Percentiles rank a stretch among this genome's conserved stretches.
Evolutionary conservation across 1,140 invertebrate genomes (phyloP).

Genomic region (Drosophila dunni): DNA sequence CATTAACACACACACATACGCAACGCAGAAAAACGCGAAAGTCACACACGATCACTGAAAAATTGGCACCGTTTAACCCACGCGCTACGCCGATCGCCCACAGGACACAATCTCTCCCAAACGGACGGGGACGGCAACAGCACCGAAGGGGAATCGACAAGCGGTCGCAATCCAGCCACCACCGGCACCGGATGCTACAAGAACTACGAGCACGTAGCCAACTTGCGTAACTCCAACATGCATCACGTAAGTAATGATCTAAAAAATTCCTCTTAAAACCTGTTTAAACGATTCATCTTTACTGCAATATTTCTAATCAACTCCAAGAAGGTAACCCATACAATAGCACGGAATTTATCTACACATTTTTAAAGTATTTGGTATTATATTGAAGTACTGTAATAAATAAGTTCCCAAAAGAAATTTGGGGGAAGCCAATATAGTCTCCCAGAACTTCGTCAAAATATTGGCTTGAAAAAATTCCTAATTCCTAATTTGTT

Average conservation of each 20-base stretch:
- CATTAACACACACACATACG: slow-evolving; percentile 16
- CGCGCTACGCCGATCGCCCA: slow-evolving; percentile 85
- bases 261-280: neutral
- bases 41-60: slow-evolving; percentile 84
- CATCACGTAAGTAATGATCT: slow-evolving; percentile 85
- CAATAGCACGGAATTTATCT: no score
- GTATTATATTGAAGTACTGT: no score
- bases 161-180: slow-evolving; percentile 88
- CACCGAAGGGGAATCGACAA: slow-evolving; percentile 91
- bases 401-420: no score
- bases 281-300: neutral
- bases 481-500: no score
- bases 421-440: no score
- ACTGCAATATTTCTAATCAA: neutral
- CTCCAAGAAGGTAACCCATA: no score
- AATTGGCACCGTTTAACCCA: slow-evolving; percentile 85
- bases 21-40: slow-evolving; percentile 84
- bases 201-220: slow-evolving; percentile 91
- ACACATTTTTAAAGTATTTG: no score
- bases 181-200: slow-evolving; percentile 93
- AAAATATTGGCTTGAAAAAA: no score
- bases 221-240: slow-evolving; percentile 87
- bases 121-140: slow-evolving; percentile 94
- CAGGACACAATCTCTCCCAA: slow-evolving; percentile 96
- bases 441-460: no score